These are phyloP conservation scores for Eristalis intricaria DNA, from an alignment of 2,888 invertebrate genomes.

Conservation along the genomic window DNA sequence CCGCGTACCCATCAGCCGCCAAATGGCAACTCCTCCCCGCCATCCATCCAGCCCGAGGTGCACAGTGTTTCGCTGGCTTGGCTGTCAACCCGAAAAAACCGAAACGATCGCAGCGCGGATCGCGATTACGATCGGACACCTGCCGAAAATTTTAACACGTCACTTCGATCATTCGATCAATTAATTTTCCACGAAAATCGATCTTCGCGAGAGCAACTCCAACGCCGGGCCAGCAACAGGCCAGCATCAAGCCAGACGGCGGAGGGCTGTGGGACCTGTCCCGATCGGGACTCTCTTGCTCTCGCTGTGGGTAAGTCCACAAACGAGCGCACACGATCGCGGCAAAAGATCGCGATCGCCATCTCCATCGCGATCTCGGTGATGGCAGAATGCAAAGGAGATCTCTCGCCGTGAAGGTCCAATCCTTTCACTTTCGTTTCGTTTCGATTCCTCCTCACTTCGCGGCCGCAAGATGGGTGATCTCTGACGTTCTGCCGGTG, in stretches of 20 bases:
- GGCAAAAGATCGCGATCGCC: conserved; percentile 12
- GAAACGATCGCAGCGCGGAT: conserved; percentile 32
- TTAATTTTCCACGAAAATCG: conserved; percentile 63
- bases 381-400: conserved; percentile 54
- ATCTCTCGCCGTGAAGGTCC: conserved; percentile 1
- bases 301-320: conserved; percentile 3
- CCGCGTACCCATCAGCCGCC: neutral
- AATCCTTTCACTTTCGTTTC: conserved; percentile 66
- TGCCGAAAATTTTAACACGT: conserved; percentile 72
- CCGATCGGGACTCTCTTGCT: conserved; percentile 8
- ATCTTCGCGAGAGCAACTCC: conserved; percentile 7
- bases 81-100: conserved; percentile 47
- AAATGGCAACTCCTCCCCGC: neutral
- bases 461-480: conserved; percentile 62
- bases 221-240: no score
- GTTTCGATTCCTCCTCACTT: neutral
- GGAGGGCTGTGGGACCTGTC: conserved; percentile 13
- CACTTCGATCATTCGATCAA: conserved; percentile 72
- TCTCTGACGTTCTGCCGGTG: conserved; percentile 38
- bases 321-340: conserved; percentile 13
- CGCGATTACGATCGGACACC: conserved; percentile 67
- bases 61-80: neutral
- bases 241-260: no score
- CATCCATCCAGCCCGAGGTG: no score
- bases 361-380: neutral